Base-by-base conservation (phyloP, 2,113 vertebrate species). In the Chloebia gouldiae region DNA sequence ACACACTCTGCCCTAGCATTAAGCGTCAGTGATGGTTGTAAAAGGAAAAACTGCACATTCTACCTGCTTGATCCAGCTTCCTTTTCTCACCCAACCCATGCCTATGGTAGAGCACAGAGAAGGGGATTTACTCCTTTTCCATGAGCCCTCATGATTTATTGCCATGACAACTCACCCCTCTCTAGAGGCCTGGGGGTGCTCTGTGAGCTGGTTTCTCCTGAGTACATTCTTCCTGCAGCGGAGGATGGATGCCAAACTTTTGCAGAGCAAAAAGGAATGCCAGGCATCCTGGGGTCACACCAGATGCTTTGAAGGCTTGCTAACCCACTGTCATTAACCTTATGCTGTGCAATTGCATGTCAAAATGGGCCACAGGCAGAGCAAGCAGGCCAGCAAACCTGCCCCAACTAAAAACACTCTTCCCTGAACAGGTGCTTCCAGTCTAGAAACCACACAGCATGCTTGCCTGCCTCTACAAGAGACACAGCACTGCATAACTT, bases 251-350 rank as follows among this genome's bases (percentile, higher is more conserved):
- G 96, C 95, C 97, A 98, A 98, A 98, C 97, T 98, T 98, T 98
- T 98, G 96, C 98, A 98, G 97, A 98, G 97, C 97, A 92, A 97
- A 98, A 96, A 97, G 97, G 98, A 99, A 99, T 98, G 98, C 93
- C 94, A 96, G 97, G 98, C 97, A 99, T 97, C 98, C 90, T 1
- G 94, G 85, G 96, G 92, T 96, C 97, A 96, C 89, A 92, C 91
- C 81, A 96, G 95, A 96, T 82, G 97, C 98, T 98, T 97, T 98
- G 96, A 98, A 98, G 98, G 83, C 94, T 95, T 92, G 60, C 76
- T 97, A 97, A 98, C 92, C 88, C 90, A 97, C 96, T 98, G 97
- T 98, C 94, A 98, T 96, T 98, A 97, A 98, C 96, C 96, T 98
- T 97, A 96, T 95, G 95, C 93, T 94, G 90, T 89, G 92, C 93